Base-by-base conservation (phyloP, 2,888 invertebrate species). In the Idaea aversata region DNA sequence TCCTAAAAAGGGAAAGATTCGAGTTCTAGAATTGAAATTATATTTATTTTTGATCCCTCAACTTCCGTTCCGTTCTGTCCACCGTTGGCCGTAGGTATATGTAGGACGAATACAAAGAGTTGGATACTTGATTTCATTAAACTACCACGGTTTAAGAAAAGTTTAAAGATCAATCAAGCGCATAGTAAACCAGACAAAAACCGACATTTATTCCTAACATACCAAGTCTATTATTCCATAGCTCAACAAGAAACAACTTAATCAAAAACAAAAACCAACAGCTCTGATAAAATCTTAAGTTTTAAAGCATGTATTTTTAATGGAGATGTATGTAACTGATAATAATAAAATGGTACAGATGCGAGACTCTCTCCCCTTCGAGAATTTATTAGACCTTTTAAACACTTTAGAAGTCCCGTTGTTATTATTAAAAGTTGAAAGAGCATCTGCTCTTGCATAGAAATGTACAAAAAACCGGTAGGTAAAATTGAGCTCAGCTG, bases 391-490 rank as follows among this genome's bases (percentile, higher is more conserved):
- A 71, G 77, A 72, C 68, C 76, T 76, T 80, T 85, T 79, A 78
- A 68, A 68, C 62, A 65, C 58, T 67, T 66, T 66, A 59, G 62
- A 63, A 62, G 66, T 62, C 70, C 70, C 63, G 66, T 67, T 64
- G 62, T 65, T 67, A 67, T 65, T 69, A 62, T 16, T 59, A 59
- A 59, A 76, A 73, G 66, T 67, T 58, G 70, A 73, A 74, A 69
- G 75, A 80, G 86, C 89, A 89, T 88, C 88, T 89, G 89, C 82
- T 80, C 81, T 77, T 72, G 77, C 76, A 76, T 73, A 72, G 72
- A 78, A 76, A 73, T 75, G 77, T 76, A 78, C 70, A 70, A 70
- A 65, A 72, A 74, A 73, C 74, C 75, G 68, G 73, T 74, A 73
- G 69, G 63, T 65, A 61, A 72, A 64, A 57, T 36, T 60, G 57